Conservation (phyloP, 1,140 invertebrate species). For the Delia radicum region DNA sequence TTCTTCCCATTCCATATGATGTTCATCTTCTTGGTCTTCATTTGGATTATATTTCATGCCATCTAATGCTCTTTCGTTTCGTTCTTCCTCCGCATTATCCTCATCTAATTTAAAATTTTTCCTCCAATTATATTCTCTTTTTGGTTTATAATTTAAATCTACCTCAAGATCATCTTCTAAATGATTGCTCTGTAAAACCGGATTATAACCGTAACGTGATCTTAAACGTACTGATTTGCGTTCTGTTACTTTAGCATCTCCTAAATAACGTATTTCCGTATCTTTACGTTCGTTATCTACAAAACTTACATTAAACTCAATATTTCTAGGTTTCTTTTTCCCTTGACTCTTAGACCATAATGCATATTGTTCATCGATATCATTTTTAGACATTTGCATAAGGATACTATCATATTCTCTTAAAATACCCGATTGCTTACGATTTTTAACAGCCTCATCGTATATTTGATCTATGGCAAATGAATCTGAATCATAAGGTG, state of each 20-base stretch:
- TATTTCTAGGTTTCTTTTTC: neutral
- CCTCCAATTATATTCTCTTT: constrained; percentile 51
- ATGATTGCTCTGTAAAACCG: constrained; percentile 34
- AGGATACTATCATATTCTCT: constrained; percentile 49
- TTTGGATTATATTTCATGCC: neutral
- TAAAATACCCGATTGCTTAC: constrained; percentile 48
- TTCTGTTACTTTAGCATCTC: constrained; percentile 43
- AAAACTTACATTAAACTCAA: constrained; percentile 36
- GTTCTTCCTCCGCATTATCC: constrained; percentile 27
- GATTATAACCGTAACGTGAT: constrained; percentile 48
- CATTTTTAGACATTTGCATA: constrained; percentile 35
- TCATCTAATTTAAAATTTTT: constrained; percentile 53
- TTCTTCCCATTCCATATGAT: neutral
- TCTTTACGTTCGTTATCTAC: constrained; percentile 39
- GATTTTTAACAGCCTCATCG: constrained; percentile 49
- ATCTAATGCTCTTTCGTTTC: neutral
- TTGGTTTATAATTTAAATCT: constrained; percentile 48
- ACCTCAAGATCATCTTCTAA: constrained; percentile 44
- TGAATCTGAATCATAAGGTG: constrained; percentile 44
- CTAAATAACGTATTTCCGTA: constrained; percentile 43
- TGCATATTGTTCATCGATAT: neutral
- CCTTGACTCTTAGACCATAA: neutral
- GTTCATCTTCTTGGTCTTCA: neutral
- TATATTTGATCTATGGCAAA: constrained; percentile 51
- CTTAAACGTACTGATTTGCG: constrained; percentile 43